phyloP scores from a whole-genome alignment of 2,888 invertebrate species.

The Drosophila engyochracea region DNA sequence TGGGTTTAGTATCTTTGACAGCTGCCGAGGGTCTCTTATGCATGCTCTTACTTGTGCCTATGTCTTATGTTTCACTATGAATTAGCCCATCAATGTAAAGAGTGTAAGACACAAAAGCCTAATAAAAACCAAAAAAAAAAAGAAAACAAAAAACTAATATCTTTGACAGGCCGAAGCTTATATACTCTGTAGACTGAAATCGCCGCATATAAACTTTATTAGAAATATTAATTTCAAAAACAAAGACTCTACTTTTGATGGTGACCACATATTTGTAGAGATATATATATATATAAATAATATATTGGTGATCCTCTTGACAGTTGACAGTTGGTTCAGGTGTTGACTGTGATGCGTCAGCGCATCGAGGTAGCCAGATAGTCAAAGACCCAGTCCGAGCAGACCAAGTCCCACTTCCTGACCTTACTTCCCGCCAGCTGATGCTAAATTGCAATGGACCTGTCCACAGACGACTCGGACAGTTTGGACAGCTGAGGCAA shows the following conservation, averaged over 20 bases:
- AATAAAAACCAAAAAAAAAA: not conserved
- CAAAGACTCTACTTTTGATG: not conserved
- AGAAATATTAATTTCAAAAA: not conserved
- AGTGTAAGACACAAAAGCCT: conserved; percentile 55
- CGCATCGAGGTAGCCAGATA: conserved; percentile 26
- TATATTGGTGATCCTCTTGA: not conserved
- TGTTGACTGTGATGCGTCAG: conserved; percentile 64
- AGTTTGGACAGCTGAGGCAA: not conserved
- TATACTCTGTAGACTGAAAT: not conserved
- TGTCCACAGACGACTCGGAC: not conserved
- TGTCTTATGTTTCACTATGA: conserved; percentile 45
- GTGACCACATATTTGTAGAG: not conserved
- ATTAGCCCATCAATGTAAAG: conserved; percentile 73
- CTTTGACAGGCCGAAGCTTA: not conserved
- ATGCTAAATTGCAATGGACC: conserved; percentile 54
- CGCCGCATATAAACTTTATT: not conserved
- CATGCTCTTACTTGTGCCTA: conserved; percentile 28
- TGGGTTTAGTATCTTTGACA: conserved; percentile 7
- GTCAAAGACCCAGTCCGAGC: conserved; percentile 32
- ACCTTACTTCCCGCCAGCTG: conserved; percentile 5
- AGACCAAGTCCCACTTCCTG: not conserved
- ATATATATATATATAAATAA: not conserved
- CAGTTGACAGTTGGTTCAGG: conserved; percentile 64
- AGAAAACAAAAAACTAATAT: conserved; percentile 1
- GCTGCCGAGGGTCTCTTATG: conserved; percentile 8